These are phyloP conservation scores for Ptychoptera albimana DNA, from an alignment of 2,888 invertebrate species.

Conservation along the genomic window DNA sequence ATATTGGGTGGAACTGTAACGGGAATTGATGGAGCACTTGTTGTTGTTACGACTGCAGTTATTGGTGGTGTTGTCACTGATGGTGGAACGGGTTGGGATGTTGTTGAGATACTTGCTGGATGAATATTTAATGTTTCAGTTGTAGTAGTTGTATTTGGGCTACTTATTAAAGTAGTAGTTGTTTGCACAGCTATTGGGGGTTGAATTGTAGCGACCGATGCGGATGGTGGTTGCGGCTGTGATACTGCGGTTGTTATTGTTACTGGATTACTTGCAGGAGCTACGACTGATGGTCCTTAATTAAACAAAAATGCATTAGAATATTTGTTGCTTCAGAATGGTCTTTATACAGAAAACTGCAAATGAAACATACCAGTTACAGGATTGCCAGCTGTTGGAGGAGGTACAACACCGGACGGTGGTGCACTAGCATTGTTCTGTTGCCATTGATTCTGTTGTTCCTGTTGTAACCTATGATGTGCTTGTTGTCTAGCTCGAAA, in stretches of 20 bases:
- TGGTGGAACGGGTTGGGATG: constrained; percentile 16
- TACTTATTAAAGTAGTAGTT: constrained; percentile 6
- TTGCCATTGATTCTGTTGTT: constrained; percentile 40
- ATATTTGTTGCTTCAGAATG: too few species aligned
- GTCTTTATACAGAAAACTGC: too few species aligned
- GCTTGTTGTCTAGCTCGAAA: constrained; percentile 93
- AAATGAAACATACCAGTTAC: too few species aligned
- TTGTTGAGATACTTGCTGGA: constrained; percentile 22
- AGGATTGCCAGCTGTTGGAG: not conserved
- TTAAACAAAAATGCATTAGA: too few species aligned
- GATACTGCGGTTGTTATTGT: not conserved
- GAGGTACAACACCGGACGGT: constrained; percentile 2
- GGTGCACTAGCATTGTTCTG: constrained; percentile 18
- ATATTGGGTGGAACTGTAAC: not conserved
- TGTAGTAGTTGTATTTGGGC: constrained; percentile 10
- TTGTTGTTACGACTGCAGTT: not conserved
- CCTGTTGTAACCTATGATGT: constrained; percentile 64
- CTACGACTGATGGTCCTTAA: too few species aligned
- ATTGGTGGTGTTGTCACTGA: constrained; percentile 15
- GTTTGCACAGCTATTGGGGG: constrained; percentile 11
- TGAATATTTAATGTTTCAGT: constrained; percentile 9
- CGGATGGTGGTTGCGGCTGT: not conserved
- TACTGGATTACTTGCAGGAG: not conserved
- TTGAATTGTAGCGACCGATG: not conserved
- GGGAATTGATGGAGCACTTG: not conserved